Percentiles rank a stretch among this genome's conserved stretches.
These are phyloP conservation scores for Hypselothyrea guttata DNA, from an alignment of 2,888 invertebrate species.

Conservation along the genomic window DNA sequence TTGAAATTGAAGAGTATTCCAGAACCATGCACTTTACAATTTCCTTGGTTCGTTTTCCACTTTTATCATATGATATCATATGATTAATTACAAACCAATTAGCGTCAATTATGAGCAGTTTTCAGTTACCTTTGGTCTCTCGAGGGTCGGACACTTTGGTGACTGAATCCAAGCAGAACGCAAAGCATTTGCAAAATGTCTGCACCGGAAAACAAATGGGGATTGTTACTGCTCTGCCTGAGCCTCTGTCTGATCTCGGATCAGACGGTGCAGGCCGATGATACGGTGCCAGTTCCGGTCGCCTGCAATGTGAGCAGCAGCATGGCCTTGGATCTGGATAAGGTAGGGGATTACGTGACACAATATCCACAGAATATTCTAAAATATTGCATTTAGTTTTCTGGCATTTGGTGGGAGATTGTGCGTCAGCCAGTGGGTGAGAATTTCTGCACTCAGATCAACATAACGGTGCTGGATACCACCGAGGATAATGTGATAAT, in stretches of 20 bases:
- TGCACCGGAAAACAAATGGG: slow-evolving; percentile 1
- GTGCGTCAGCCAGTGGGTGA: slow-evolving; percentile 55
- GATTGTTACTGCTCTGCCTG: slow-evolving; percentile 17
- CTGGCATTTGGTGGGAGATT: slow-evolving; percentile 71
- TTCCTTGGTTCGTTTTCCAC: background rate
- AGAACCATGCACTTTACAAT: background rate
- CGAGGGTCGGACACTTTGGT: slow-evolving; percentile 24
- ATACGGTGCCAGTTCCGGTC: background rate
- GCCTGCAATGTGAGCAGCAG: slow-evolving; percentile 35
- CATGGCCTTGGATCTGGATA: slow-evolving; percentile 40
- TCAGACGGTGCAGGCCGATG: slow-evolving; percentile 25
- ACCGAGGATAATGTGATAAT: slow-evolving; percentile 37
- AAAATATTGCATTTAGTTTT: slow-evolving; percentile 29
- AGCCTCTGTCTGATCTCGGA: slow-evolving; percentile 23
- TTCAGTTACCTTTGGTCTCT: slow-evolving; percentile 1
- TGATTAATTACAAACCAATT: slow-evolving; percentile 51
- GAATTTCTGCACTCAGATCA: slow-evolving; percentile 55
- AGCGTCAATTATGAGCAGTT: slow-evolving; percentile 19
- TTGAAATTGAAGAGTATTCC: too few species aligned
- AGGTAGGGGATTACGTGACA: slow-evolving; percentile 19
- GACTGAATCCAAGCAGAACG: slow-evolving; percentile 26
- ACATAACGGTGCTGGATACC: slow-evolving; percentile 36
- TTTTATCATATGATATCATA: slow-evolving; percentile 48
- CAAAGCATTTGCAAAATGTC: slow-evolving; percentile 34
- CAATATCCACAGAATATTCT: background rate